These are phyloP conservation scores for Anseranas semipalmata DNA, from an alignment of 2,113 vertebrate species.

Conservation along the genomic window DNA sequence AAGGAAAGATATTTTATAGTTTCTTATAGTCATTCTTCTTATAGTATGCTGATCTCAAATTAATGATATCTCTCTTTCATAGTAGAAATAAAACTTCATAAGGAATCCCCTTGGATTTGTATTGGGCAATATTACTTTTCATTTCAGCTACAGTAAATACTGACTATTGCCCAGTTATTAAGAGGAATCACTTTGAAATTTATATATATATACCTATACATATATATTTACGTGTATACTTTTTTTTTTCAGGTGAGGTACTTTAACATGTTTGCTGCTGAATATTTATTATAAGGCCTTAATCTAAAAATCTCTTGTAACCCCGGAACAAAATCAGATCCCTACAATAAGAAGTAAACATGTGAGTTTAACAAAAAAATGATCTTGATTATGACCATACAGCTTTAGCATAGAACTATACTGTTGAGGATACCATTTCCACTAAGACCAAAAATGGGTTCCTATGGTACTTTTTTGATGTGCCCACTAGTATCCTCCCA, in stretches of 20 bases:
- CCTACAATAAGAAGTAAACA: background rate
- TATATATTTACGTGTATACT: background rate
- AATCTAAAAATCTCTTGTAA: background rate
- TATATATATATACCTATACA: background rate
- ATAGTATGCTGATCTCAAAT: background rate
- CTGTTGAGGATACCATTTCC: background rate
- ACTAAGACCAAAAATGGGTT: background rate
- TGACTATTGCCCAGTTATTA: background rate
- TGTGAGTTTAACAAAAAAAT: background rate
- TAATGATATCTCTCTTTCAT: background rate
- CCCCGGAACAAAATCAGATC: background rate
- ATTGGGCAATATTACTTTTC: background rate
- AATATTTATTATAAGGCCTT: background rate
- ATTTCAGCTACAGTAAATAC: background rate
- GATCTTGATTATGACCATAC: background rate
- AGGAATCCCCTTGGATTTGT: background rate
- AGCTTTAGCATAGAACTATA: background rate
- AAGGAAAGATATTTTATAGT: background rate
- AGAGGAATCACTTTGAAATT: background rate
- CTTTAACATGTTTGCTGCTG: background rate
- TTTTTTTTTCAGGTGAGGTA: background rate
- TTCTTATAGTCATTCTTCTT: too few relatives aligned
- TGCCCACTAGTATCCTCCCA: background rate
- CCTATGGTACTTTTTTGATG: background rate
- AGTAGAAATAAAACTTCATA: background rate